These are phyloP conservation scores for Leuctra nigra DNA, from an alignment of 2,888 invertebrate genomes.

Conservation along the genomic window DNA sequence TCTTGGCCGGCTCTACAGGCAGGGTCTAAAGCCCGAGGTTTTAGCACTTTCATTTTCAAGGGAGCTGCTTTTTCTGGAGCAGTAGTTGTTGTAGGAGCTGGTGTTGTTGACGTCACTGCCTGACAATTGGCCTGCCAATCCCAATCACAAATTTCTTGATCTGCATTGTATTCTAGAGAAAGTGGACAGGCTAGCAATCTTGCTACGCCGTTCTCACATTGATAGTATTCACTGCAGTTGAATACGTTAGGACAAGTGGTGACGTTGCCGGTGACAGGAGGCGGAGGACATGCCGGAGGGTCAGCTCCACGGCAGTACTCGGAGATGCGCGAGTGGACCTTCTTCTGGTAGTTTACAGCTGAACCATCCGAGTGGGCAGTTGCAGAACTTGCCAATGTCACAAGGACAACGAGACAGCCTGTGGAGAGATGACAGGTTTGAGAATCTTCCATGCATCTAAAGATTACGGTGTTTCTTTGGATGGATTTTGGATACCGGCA, in stretches of 20 bases:
- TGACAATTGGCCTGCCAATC: neutral
- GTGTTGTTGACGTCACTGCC: neutral
- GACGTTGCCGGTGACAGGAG: neutral
- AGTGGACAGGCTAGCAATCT: conserved; percentile 12
- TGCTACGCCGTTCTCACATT: conserved; percentile 11
- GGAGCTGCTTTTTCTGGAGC: neutral
- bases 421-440: too few species aligned
- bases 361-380: too few species aligned
- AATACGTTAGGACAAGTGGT: conserved; percentile 9
- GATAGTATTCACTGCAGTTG: conserved; percentile 16
- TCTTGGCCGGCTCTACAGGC: neutral
- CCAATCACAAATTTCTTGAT: conserved; percentile 1
- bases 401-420: too few species aligned
- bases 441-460: too few species aligned
- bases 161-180: conserved; percentile 6
- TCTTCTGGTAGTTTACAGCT: too few species aligned
- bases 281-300: conserved; percentile 1
- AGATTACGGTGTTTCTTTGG: too few species aligned
- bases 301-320: too few species aligned
- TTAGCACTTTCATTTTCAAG: too few species aligned
- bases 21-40: too few species aligned
- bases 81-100: neutral
- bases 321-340: too few species aligned
- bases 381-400: too few species aligned
- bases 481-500: too few species aligned